Conservation (phyloP, 2,888 invertebrate genomes). For the Drosophila dives region DNA sequence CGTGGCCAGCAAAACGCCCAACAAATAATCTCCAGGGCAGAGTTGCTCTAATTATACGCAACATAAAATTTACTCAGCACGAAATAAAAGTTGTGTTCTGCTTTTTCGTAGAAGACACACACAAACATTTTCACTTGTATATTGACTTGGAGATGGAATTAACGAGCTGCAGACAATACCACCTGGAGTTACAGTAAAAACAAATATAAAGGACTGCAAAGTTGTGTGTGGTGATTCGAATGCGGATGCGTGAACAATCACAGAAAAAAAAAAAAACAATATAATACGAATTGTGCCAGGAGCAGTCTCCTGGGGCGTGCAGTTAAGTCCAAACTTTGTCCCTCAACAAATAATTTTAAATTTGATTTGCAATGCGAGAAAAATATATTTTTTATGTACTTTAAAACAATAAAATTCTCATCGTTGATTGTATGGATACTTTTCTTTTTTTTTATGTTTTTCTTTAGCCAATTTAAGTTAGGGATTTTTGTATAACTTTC, state of each 20-base stretch:
- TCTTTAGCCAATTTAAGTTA: no score
- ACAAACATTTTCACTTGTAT: slow-evolving; percentile 41
- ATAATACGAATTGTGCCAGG: slow-evolving; percentile 26
- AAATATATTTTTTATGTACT: not conserved
- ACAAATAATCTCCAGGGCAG: slow-evolving; percentile 71
- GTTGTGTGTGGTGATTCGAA: not conserved
- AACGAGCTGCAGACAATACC: slow-evolving; percentile 54
- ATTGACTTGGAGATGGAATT: slow-evolving; percentile 60
- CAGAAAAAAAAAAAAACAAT: slow-evolving; percentile 14
- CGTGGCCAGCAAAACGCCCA: slow-evolving; percentile 24
- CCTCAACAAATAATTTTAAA: slow-evolving; percentile 3
- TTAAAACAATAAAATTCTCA: slow-evolving; percentile 2
- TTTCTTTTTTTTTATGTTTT: no score
- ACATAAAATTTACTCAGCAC: slow-evolving; percentile 77
- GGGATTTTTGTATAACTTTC: not conserved
- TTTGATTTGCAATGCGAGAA: slow-evolving; percentile 6
- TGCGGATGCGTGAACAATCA: slow-evolving; percentile 3
- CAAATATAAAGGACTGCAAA: slow-evolving; percentile 1
- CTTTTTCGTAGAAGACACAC: not conserved
- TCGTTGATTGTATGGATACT: not conserved
- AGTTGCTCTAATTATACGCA: slow-evolving; percentile 78
- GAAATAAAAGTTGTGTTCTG: slow-evolving; percentile 42
- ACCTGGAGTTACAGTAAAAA: slow-evolving; percentile 36
- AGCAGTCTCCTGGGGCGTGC: slow-evolving; percentile 28
- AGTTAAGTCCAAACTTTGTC: slow-evolving; percentile 10